Base-by-base conservation (phyloP, 2,888 invertebrate species). In the Therioaphis trifolii region DNA sequence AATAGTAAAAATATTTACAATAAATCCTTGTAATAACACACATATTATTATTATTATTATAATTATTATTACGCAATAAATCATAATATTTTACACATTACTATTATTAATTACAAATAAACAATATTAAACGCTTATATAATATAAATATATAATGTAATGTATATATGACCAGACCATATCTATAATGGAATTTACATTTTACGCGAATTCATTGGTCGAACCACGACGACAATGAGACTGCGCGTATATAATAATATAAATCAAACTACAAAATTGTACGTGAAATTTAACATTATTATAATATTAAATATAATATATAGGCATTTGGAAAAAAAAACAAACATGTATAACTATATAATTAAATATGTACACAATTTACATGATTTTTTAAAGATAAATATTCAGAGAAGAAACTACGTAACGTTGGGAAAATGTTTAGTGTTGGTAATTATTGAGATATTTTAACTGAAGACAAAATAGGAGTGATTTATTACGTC, bases 1-100 rank as follows among this genome's bases (percentile, higher is more conserved):
- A 69, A 79, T 43, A 79, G 55, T 69, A 58, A 79, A n/a, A 79
- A 69, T 79, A 79, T 79, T 79, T 79, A 79, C 79, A 79, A 79
- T 43, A 77, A 79, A 58, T 58, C 4, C 55, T 14, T 27, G 55
- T 58, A 27, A 40, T 40, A 69, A 79, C 58, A 79, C 43, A 14
- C 24, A 43, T 63, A 27, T 18, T 35, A 61, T 75, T 52, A 68
- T 7, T 69, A 69, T 68, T 35, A 68, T 68, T 52, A 52, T 78
- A 43, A 68, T 35, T 69, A 79, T 49, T 52, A 66, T 77, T 24
- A 24, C n/a, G 27, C 12, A 24, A 46, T 21, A 71, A 76, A 24
- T 76, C 43, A 66, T 49, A 66, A 49, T 52, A 77, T 66, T 77
- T 66, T 49, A 52, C 52, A 77, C 52, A 66, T 66, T 15, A 18